Conservation (phyloP, 2,797 vertebrate genomes). For the Naso thynnoides region DNA sequence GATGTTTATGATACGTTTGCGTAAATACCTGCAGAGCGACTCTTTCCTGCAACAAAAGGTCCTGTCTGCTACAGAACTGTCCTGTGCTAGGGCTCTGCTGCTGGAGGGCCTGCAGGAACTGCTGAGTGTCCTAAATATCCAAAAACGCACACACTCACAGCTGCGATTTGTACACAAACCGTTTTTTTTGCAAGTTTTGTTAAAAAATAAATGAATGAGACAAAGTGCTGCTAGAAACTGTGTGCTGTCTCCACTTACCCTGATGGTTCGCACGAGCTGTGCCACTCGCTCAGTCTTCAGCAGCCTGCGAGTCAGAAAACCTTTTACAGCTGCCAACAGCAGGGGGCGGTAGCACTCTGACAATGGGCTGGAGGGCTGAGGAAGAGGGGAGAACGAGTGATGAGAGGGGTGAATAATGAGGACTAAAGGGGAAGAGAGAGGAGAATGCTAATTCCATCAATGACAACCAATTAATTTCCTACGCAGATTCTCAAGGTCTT, state of each 20-base stretch:
- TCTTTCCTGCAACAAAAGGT: slow-evolving; percentile 78
- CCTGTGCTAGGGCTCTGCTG: slow-evolving; percentile 60
- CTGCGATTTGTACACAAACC: not conserved
- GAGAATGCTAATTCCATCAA: slow-evolving; percentile 84
- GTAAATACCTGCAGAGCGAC: slow-evolving; percentile 81
- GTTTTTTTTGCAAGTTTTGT: not conserved
- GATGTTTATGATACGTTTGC: slow-evolving; percentile 48
- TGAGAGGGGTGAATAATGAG: slow-evolving; percentile 69
- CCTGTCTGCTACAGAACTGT: slow-evolving; percentile 71
- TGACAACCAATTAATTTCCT: slow-evolving; percentile 85
- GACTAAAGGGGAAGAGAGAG: slow-evolving; percentile 76
- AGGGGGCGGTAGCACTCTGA: slow-evolving; percentile 73
- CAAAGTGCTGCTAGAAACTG: not conserved
- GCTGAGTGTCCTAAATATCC: slow-evolving; percentile 77
- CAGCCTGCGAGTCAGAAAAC: slow-evolving; percentile 84
- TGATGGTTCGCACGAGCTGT: slow-evolving; percentile 81
- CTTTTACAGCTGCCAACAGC: slow-evolving; percentile 79
- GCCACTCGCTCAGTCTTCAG: slow-evolving; percentile 78
- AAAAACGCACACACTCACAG: slow-evolving; percentile 31
- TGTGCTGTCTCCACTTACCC: slow-evolving; percentile 68
- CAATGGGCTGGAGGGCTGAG: slow-evolving; percentile 50
- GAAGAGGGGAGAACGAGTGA: slow-evolving; percentile 29
- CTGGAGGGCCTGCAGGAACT: slow-evolving; percentile 75
- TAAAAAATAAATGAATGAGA: slow-evolving; percentile 13
- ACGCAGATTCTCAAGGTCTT: slow-evolving; percentile 80